Base-by-base conservation (phyloP, 2,888 invertebrate genomes). In the Choreutis nemorana region DNA sequence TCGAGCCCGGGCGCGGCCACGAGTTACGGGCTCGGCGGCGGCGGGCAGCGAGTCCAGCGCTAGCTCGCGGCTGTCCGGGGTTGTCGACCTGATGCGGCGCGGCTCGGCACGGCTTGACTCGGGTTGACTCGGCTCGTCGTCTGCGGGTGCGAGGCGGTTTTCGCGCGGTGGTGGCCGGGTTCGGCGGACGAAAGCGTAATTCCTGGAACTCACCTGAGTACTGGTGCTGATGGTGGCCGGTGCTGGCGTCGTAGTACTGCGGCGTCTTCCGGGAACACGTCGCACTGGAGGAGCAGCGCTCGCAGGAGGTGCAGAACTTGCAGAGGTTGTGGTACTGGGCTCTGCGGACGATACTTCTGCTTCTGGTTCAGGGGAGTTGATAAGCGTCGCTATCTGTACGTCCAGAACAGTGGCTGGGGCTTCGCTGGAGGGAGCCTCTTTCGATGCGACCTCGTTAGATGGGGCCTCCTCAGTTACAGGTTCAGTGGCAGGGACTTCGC, bases 141-240 rank as follows among this genome's bases (percentile, higher is more conserved):
- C n/a, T n/a, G n/a, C n/a, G n/a, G n/a, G n/a, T n/a, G n/a, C n/a
- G n/a, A n/a, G n/a, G n/a, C n/a, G n/a, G n/a, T n/a, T n/a, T n/a
- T n/a, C n/a, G n/a, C n/a, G n/a, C n/a, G 55, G 45, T 29, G 67
- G 35, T 30, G 72, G 72, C 38, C 68, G 61, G 33, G 73, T 66
- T 35, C 79, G 72, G 36, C 62, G 68, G 38, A 75, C 55, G 38
- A 67, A 70, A 57, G 68, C 51, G 61, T 73, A 78, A 59, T 67
- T 78, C 75, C 72, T 80, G 54, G 64, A 62, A 78, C 83, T 83
- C 71, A 83, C 83, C 83, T 77, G 73, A 5, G 68, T 66, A 7
- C 62, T 50, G 5, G 65, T 45, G 5, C 57, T 44, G 6, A 62
- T 44, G 1, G 57, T 42, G 27, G 56, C 40, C 4, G 62, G 46